Conservation (phyloP, 2,888 invertebrate genomes). For the Sceliomorpha sp. region DNA sequence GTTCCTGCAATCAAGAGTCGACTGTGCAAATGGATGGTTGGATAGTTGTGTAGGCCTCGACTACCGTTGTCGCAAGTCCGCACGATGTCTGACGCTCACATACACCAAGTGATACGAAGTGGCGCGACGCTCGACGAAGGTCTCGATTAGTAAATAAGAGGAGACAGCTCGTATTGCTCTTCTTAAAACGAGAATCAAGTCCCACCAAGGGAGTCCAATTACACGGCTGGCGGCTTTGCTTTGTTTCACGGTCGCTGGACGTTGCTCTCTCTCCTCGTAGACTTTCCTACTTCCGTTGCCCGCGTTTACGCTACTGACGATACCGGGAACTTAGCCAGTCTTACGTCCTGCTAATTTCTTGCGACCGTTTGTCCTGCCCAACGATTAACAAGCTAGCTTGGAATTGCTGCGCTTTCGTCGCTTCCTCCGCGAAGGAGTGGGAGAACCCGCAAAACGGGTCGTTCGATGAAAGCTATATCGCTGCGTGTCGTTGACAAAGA, state of each 20-base stretch:
- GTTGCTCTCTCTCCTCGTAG: conserved; percentile 62
- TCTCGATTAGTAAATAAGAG: conserved; percentile 68
- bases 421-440: no score
- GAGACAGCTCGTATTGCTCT: conserved; percentile 56
- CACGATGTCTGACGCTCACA: conserved; percentile 39
- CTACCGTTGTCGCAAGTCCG: conserved; percentile 49
- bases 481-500: no score
- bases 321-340: conserved; percentile 53
- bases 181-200: conserved; percentile 67
- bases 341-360: conserved; percentile 70
- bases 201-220: conserved; percentile 74
- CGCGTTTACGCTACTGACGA: conserved; percentile 54
- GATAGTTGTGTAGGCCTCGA: conserved; percentile 27
- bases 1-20: conserved; percentile 59
- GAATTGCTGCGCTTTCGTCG: conserved; percentile 30
- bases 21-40: conserved; percentile 56
- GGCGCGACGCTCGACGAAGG: conserved; percentile 54
- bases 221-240: conserved; percentile 79
- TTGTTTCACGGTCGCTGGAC: conserved; percentile 80
- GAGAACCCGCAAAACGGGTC: no score
- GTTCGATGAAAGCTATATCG: no score
- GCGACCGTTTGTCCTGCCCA: conserved; percentile 63
- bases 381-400: conserved; percentile 64
- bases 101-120: conserved; percentile 25
- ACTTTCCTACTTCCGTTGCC: conserved; percentile 64